These are phyloP conservation scores for Ditylenchus dipsaci DNA, from an alignment of 1,140 invertebrate genomes.

Conservation along the genomic window DNA sequence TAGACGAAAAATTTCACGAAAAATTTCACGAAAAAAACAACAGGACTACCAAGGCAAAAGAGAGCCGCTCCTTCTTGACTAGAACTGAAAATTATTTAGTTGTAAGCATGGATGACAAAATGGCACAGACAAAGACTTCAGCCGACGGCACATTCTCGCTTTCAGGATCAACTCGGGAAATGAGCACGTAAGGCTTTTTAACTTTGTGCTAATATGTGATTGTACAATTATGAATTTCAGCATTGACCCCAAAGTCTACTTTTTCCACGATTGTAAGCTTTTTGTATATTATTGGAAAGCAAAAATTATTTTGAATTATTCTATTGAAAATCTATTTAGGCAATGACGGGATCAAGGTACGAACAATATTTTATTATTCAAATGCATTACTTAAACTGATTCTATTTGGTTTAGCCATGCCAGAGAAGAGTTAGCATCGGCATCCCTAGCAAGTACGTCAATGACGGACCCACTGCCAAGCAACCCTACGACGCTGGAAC, in stretches of 20 bases:
- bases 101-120: conserved; percentile 23
- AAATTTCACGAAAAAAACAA: too few species aligned
- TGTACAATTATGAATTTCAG: neutral
- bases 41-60: too few species aligned
- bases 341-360: neutral
- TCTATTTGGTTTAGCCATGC: conserved; percentile 31
- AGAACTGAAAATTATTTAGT: conserved; percentile 13
- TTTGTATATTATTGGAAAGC: neutral
- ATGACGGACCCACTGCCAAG: conserved; percentile 34
- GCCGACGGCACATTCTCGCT: conserved; percentile 44
- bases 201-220: neutral
- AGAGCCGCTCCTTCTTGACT: too few species aligned
- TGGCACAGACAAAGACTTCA: conserved; percentile 37
- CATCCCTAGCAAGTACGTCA: conserved; percentile 52
- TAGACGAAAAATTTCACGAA: too few species aligned
- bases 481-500: conserved; percentile 46
- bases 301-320: neutral
- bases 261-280: conserved; percentile 4
- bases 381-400: neutral
- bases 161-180: conserved; percentile 42
- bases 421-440: conserved; percentile 47
- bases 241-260: neutral
- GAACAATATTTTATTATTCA: neutral
- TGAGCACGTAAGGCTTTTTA: conserved; percentile 46
- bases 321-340: neutral